Base-by-base conservation (phyloP, 1,140 invertebrate genomes). In the Heliconius melpomene region DNA sequence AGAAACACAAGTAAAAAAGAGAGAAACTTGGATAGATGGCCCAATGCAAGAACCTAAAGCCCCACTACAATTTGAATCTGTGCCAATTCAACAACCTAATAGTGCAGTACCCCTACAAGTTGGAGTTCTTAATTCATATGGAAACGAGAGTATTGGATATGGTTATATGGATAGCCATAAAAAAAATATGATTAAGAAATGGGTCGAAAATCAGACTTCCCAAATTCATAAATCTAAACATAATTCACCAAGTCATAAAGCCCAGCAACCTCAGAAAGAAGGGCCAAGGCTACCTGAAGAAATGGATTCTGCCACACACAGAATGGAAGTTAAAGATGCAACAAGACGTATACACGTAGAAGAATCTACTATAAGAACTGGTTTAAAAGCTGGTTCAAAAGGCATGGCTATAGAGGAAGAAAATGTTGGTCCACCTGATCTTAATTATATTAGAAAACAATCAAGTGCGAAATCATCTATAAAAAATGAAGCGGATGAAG, bases 21-120 rank as follows among this genome's bases (percentile, higher is more conserved):
- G 96, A 74, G 98, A 99, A 94, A 98, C 97, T 1, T 99, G 98
- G 98, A 97, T 99, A 72, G 98, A 99, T 93, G 98, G 98, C 0
- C 98, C 98, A 0, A 94, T 94, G 92, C 91, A 94, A 85, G 89
- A 92, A 84, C 85, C 90, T 18, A 93, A 93, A 87, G 57, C 88
- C 26, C 88, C 92, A 32, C 74, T 91, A 71, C 93, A 95, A 89
- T 91, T 93, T 84, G 93, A 93, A 74, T 84, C 91, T 50, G 80
- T 88, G 57, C 84, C 89, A 71, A 81, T 88, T 29, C 60, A 66
- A 38, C 92, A 88, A 86, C 76, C 90, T 20, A 90, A 57, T 57
- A 57, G 82, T 72, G 54, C 89, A 46, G 80, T 94, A 74, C 93
- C 94, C 26, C 83, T 95, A 38, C 94, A 95, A 91, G 86, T 94